Evolutionary conservation across 2,888 invertebrate genomes (phyloP).

Genomic region (Hypomecis atomaria): DNA sequence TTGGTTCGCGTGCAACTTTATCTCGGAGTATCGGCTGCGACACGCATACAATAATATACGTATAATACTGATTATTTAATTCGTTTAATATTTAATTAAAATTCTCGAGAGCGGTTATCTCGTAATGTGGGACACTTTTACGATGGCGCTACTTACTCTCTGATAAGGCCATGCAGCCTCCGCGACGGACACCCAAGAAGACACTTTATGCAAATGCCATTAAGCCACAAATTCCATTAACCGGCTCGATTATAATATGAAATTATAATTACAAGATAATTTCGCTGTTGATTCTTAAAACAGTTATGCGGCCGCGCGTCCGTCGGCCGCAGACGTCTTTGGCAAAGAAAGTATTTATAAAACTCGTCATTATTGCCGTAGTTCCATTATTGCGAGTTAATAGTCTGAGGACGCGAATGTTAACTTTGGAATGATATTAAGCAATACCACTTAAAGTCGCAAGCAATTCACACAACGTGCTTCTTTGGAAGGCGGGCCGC

Average conservation of each 20-base stretch:
- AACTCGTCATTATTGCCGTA: slow-evolving; percentile 61
- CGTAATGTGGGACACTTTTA: slow-evolving; percentile 84
- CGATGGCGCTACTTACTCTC: slow-evolving; percentile 81
- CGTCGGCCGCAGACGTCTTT: slow-evolving; percentile 60
- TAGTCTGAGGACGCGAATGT: slow-evolving; percentile 53
- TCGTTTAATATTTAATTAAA: slow-evolving; percentile 85
- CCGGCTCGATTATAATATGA: slow-evolving; percentile 73
- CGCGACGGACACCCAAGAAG: slow-evolving; percentile 71
- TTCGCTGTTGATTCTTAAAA: slow-evolving; percentile 76
- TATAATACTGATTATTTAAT: slow-evolving; percentile 85
- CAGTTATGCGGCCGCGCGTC: slow-evolving; percentile 71
- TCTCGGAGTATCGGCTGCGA: slow-evolving; percentile 70
- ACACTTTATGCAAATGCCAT: slow-evolving; percentile 72
- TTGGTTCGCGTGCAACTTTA: slow-evolving; percentile 68
- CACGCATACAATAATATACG: slow-evolving; percentile 80
- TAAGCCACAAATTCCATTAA: slow-evolving; percentile 76
- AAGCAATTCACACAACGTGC: slow-evolving; percentile 48
- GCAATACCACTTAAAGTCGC: slow-evolving; percentile 77
- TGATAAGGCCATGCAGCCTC: slow-evolving; percentile 74
- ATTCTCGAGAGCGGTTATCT: slow-evolving; percentile 83
- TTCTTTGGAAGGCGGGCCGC: slow-evolving; percentile 49
- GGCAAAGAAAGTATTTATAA: slow-evolving; percentile 73
- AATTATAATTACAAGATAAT: slow-evolving; percentile 83
- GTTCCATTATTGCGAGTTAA: slow-evolving; percentile 57
- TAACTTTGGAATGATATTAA: slow-evolving; percentile 80